phyloP scores from a whole-genome alignment of 2,113 vertebrate species.

The Chionomys nivalis region DNA sequence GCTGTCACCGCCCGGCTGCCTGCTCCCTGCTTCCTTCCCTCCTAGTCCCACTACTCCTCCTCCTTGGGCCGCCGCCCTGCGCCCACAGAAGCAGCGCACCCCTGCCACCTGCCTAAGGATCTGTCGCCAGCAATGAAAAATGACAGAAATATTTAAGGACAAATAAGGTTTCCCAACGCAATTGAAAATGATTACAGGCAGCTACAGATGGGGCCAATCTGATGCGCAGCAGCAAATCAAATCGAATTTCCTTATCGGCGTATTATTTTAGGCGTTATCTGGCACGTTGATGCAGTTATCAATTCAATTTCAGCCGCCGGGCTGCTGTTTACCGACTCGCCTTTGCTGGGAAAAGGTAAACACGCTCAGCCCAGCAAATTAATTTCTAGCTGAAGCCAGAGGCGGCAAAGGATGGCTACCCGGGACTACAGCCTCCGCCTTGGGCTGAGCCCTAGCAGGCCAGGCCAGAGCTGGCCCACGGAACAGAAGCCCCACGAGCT shows the following conservation, averaged over 20 bases:
- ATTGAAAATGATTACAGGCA: constrained; percentile 90
- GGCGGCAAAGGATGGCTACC: constrained; percentile 71
- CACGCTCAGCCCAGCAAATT: constrained; percentile 94
- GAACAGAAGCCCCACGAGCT: constrained; percentile 1
- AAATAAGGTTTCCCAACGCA: constrained; percentile 91
- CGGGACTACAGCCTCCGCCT: constrained; percentile 30
- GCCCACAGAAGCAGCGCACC: constrained; percentile 74
- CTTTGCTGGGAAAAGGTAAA: constrained; percentile 95
- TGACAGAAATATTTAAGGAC: constrained; percentile 92
- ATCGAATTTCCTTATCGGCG: constrained; percentile 99
- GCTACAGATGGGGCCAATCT: constrained; percentile 90
- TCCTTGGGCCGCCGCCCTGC: constrained; percentile 78
- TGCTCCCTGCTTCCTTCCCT: constrained; percentile 75
- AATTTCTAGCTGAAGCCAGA: constrained; percentile 89
- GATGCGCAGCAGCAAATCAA: constrained; percentile 92
- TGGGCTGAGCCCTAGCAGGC: constrained; percentile 44
- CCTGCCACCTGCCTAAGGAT: constrained; percentile 82
- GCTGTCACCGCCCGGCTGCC: constrained; percentile 90
- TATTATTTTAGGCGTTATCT: constrained; percentile 99
- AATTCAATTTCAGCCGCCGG: constrained; percentile 90
- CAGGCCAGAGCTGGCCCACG: constrained; percentile 21
- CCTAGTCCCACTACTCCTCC: constrained; percentile 79
- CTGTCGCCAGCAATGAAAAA: constrained; percentile 90
- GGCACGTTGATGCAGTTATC: constrained; percentile 97
- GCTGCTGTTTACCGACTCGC: constrained; percentile 98